Conservation (phyloP, 2,888 invertebrate genomes). For the Siphlonurus alternatus region DNA sequence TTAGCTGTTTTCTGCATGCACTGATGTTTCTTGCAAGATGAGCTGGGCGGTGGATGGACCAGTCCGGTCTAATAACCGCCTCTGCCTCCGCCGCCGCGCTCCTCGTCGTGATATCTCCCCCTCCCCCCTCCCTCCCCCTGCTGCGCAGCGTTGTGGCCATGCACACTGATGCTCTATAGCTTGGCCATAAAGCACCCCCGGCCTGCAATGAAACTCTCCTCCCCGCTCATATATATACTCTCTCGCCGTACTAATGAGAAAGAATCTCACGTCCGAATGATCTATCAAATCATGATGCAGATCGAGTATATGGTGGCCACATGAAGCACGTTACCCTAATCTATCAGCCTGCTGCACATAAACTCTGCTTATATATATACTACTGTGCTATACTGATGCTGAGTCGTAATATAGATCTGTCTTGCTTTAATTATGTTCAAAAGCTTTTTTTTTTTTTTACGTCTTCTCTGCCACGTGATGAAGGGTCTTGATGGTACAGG, state of each 20-base stretch:
- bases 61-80: not conserved
- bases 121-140: not conserved
- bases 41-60: not conserved
- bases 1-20: slow-evolving; percentile 1
- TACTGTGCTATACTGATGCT: too few relatives aligned
- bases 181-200: not conserved
- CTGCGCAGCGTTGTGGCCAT: not conserved
- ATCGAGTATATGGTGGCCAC: too few relatives aligned
- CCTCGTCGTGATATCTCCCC: not conserved
- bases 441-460: too few relatives aligned
- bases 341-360: too few relatives aligned
- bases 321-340: too few relatives aligned
- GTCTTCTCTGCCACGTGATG: too few relatives aligned
- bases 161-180: not conserved
- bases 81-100: not conserved
- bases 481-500: too few relatives aligned
- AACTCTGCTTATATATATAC: too few relatives aligned
- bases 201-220: too few relatives aligned
- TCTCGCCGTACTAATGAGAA: not conserved
- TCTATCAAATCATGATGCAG: not conserved
- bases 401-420: too few relatives aligned
- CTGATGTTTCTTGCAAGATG: not conserved
- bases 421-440: too few relatives aligned
- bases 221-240: too few relatives aligned
- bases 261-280: not conserved